Evolutionary conservation across 2,113 vertebrate species (phyloP).

Genomic region (Gopherus evgoodei): DNA sequence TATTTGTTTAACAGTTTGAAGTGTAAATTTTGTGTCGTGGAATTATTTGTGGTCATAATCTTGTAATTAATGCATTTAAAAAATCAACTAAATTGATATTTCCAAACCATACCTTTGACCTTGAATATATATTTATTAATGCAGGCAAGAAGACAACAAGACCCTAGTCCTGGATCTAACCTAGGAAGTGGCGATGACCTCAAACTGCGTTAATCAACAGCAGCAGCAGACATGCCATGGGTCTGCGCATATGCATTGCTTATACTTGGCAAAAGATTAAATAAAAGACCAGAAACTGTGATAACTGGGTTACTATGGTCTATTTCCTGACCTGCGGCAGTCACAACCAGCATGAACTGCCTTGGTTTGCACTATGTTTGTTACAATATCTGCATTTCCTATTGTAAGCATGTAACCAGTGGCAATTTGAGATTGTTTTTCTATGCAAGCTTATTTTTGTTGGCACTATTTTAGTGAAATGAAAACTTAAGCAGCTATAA

Average conservation of each 20-base stretch:
- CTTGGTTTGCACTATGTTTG: slow-evolving; percentile 94
- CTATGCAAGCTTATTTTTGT: slow-evolving; percentile 87
- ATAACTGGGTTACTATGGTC: slow-evolving; percentile 80
- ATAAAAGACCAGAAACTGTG: slow-evolving; percentile 87
- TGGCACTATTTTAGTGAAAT: slow-evolving; percentile 84
- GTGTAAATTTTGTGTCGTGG: background rate
- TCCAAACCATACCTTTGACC: background rate
- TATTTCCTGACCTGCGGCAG: slow-evolving; percentile 80
- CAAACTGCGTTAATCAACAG: slow-evolving; percentile 88
- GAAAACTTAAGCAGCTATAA: slow-evolving; percentile 77
- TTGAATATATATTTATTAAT: slow-evolving; percentile 25
- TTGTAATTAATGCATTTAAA: background rate
- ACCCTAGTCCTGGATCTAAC: slow-evolving; percentile 95
- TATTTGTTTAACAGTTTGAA: background rate
- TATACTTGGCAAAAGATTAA: slow-evolving; percentile 78
- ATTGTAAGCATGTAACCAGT: slow-evolving; percentile 88
- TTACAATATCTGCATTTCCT: slow-evolving; percentile 83
- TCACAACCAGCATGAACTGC: slow-evolving; percentile 74
- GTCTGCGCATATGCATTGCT: slow-evolving; percentile 69
- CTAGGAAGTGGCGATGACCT: slow-evolving; percentile 94
- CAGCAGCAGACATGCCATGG: slow-evolving; percentile 25
- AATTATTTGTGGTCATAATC: background rate
- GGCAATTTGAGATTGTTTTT: slow-evolving; percentile 81
- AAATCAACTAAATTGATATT: background rate
- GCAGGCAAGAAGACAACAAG: slow-evolving; percentile 98